Base-by-base conservation (phyloP, 2,797 vertebrate species). In the Phoebastria nigripes region DNA sequence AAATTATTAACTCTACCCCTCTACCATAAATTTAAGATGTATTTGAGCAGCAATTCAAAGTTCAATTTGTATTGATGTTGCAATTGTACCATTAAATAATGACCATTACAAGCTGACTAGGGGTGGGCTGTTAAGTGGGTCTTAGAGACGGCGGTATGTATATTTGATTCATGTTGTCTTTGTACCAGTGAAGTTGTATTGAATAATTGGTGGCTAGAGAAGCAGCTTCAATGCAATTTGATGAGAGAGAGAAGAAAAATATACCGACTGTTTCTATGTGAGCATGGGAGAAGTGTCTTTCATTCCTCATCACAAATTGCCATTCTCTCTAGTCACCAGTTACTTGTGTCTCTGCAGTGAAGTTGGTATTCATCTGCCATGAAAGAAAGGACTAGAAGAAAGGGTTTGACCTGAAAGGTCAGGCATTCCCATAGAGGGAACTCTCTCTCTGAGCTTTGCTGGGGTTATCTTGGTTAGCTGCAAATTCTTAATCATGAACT, bases 361-460 rank as follows among this genome's bases (percentile, higher is more conserved):
- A 82, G 61, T 84, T 74, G 0, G 0, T 37, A 29, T 69, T 93
- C 65, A 73, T 29, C 31, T 89, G 28, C 67, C 61, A 56, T 79
- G 74, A 90, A 96, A 89, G 70, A 22, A 80, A 94, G 21, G 46
- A 61, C 28, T 66, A 47, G 65, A 94, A 81, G 42, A 90, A 94
- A 94, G 55, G 24, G 35, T 49, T 83, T 83, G 69, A 83, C 87
- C 85, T 63, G 39, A 35, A 82, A 69, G 55, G 51, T 88, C 79
- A 90, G 55, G 42, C 33, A 76, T 56, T 80, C 55, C 81, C 70
- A 63, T 14, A 39, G 70, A 81, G 56, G 62, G 31, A 88, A 51
- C 26, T 76, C 39, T 18, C 31, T 73, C 41, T 44, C n/a, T 47
- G 52, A 78, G 73, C 46, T 87, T 91, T 55, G n/a, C 76, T 63